phyloP scores from a whole-genome alignment of 2,113 vertebrate species.

The Todiramphus saurophagus region DNA sequence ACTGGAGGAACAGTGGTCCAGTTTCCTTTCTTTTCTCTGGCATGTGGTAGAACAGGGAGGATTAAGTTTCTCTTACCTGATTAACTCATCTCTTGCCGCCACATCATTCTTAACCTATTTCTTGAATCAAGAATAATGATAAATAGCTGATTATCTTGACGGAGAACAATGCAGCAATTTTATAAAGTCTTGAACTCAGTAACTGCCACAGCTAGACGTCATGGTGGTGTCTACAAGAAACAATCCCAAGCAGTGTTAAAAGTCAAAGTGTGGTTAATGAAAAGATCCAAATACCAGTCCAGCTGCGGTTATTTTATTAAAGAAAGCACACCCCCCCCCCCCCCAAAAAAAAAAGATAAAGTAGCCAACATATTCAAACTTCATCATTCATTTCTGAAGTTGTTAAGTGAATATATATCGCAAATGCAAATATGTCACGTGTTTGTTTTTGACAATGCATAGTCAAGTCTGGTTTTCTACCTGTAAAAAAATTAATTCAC shows the following conservation, averaged over 20 bases:
- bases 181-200: neutral
- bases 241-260: neutral
- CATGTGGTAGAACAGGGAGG: neutral
- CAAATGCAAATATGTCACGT: neutral
- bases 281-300: neutral
- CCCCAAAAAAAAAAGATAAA: neutral
- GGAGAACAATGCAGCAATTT: neutral
- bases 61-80: neutral
- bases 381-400: neutral
- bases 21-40: neutral
- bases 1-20: rapidly evolving
- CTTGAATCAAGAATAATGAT: neutral
- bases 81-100: neutral
- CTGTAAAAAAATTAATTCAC: neutral
- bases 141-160: neutral
- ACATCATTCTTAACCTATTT: neutral
- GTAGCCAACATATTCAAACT: neutral
- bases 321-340: too few species aligned
- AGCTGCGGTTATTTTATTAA: neutral
- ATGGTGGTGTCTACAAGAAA: neutral
- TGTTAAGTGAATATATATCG: neutral
- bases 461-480: neutral
- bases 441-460: neutral
- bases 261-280: neutral
- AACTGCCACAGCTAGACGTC: neutral